Evolutionary conservation across 2,888 invertebrate genomes (phyloP).

Genomic region (Drosophila flavopinicola): DNA sequence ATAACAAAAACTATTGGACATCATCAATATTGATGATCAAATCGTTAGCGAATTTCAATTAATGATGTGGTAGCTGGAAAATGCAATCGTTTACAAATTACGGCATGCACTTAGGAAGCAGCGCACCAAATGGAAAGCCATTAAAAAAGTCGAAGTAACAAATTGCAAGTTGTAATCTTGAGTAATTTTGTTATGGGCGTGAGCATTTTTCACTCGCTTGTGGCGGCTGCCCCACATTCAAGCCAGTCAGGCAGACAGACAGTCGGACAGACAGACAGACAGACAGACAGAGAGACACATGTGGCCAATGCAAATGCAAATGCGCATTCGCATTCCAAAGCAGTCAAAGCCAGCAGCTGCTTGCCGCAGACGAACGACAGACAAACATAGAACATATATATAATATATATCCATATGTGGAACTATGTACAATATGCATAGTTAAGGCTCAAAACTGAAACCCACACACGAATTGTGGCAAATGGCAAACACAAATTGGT

Average conservation of each 20-base stretch:
- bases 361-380: conserved; percentile 49
- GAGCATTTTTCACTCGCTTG: conserved; percentile 41
- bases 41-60: conserved; percentile 35
- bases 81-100: conserved; percentile 32
- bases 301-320: conserved; percentile 75
- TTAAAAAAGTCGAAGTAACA: conserved; percentile 45
- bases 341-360: conserved; percentile 56
- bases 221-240: conserved; percentile 46
- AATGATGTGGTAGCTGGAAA: conserved; percentile 40
- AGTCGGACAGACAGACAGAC: neutral
- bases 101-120: conserved; percentile 15
- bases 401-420: too few species aligned
- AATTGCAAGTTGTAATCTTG: conserved; percentile 55
- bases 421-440: too few species aligned
- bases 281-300: conserved; percentile 45
- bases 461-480: conserved; percentile 46
- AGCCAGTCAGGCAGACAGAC: conserved; percentile 5
- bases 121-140: conserved; percentile 48
- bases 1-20: conserved; percentile 7
- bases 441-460: conserved; percentile 15
- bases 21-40: conserved; percentile 41
- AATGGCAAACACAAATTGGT: conserved; percentile 70
- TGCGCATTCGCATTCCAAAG: conserved; percentile 71
- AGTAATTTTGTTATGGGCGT: conserved; percentile 48
- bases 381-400: conserved; percentile 12